A percentile compares a stretch with the other conserved stretches of the same genome.
These are phyloP conservation scores for Cassiopea xamachana DNA, from an alignment of 30 jellyfish, hydroid and myxozoan species.

Conservation along the genomic window DNA sequence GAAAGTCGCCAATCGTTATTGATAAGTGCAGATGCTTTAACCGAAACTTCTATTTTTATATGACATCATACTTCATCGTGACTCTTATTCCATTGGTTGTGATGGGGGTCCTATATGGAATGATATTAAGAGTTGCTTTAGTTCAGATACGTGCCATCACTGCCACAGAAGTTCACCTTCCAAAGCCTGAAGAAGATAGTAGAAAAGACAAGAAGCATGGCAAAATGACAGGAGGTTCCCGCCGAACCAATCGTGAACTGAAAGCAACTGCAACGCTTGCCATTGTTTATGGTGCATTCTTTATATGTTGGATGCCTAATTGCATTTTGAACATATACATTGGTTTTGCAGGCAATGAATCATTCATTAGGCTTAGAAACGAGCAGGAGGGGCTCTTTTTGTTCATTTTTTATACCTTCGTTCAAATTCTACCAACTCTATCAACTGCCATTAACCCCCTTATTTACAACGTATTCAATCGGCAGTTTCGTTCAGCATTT, in stretches of 20 bases:
- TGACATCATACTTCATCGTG: constrained; percentile 74
- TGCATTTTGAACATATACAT: constrained; percentile 67
- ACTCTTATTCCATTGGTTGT: constrained; percentile 78
- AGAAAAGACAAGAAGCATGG: constrained; percentile 43
- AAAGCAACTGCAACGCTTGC: constrained; percentile 96
- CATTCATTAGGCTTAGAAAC: constrained; percentile 21
- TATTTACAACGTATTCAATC: constrained; percentile 77
- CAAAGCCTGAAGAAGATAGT: constrained; percentile 26
- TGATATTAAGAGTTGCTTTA: constrained; percentile 81
- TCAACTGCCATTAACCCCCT: constrained; percentile 86
- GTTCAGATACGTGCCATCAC: constrained; percentile 85
- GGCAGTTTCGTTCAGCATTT: constrained; percentile 83
- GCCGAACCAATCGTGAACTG: constrained; percentile 80
- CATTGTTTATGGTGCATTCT: constrained; percentile 87
- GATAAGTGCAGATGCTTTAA: constrained; percentile 51
- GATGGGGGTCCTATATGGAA: constrained; percentile 72
- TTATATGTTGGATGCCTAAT: constrained; percentile 92
- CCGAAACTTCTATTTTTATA: constrained; percentile 64
- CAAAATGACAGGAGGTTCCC: constrained; percentile 49
- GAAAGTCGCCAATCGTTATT: neutral
- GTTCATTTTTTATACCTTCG: constrained; percentile 70
- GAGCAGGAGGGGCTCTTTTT: constrained; percentile 39
- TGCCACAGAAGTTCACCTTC: constrained; percentile 72
- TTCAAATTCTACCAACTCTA: constrained; percentile 79
- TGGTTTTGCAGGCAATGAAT: constrained; percentile 14